These are phyloP conservation scores for Scaptomyza polygonia DNA, from an alignment of 2,888 invertebrate species.

Conservation along the genomic window DNA sequence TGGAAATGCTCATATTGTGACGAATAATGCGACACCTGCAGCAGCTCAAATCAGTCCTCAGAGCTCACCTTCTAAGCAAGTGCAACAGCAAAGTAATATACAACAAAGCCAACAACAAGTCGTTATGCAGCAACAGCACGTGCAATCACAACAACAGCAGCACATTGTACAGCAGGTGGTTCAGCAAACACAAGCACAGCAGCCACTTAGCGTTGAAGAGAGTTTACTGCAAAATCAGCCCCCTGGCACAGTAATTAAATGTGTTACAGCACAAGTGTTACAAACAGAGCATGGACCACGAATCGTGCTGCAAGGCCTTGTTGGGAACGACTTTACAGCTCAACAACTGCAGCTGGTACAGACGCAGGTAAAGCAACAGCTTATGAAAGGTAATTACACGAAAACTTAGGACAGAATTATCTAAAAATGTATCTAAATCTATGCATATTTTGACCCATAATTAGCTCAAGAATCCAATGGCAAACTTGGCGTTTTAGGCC, in stretches of 20 bases:
- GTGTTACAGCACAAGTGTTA: slow-evolving; percentile 94
- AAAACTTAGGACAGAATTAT: background rate
- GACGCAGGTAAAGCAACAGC: slow-evolving; percentile 94
- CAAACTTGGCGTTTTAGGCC: slow-evolving; percentile 93
- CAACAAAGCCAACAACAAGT: slow-evolving; percentile 49
- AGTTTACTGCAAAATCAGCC: slow-evolving; percentile 91
- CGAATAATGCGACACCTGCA: slow-evolving; percentile 77
- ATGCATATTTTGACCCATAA: background rate
- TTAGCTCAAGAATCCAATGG: slow-evolving; percentile 93
- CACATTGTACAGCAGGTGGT: slow-evolving; percentile 50
- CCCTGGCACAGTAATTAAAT: slow-evolving; percentile 93
- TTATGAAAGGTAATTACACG: slow-evolving; percentile 89
- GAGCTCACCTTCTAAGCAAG: slow-evolving; percentile 54
- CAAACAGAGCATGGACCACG: slow-evolving; percentile 93
- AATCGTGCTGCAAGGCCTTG: slow-evolving; percentile 93
- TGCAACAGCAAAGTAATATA: slow-evolving; percentile 42
- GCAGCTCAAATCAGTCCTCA: slow-evolving; percentile 71
- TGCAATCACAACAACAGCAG: slow-evolving; percentile 56
- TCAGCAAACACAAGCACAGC: slow-evolving; percentile 61
- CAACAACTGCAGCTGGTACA: slow-evolving; percentile 93
- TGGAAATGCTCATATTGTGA: slow-evolving; percentile 84
- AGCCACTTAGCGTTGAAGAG: slow-evolving; percentile 87
- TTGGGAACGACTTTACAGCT: slow-evolving; percentile 92
- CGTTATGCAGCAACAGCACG: slow-evolving; percentile 54
- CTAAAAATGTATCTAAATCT: background rate